These are phyloP conservation scores for Coptotermes formosanus DNA, from an alignment of 1,140 invertebrate species.

Conservation along the genomic window DNA sequence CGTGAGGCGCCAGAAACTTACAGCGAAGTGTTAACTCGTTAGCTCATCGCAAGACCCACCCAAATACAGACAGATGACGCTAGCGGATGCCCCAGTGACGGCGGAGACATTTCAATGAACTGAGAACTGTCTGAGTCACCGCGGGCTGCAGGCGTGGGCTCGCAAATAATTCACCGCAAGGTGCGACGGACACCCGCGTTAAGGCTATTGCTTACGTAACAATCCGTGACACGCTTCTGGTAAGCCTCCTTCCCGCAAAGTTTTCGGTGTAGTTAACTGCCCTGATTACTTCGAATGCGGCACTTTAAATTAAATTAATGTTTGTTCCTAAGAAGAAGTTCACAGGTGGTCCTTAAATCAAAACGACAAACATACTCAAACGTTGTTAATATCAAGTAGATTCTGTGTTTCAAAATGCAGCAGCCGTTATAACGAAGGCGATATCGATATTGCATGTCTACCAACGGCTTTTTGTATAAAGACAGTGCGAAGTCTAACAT, in stretches of 20 bases:
- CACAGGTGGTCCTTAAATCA: no score
- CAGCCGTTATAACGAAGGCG: neutral
- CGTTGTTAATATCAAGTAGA: no score
- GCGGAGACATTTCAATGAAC: neutral
- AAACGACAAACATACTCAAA: no score
- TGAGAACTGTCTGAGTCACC: neutral
- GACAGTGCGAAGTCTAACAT: no score
- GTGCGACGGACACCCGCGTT: neutral
- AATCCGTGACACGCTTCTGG: neutral
- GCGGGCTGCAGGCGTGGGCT: neutral
- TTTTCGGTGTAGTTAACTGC: neutral
- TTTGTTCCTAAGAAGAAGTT: neutral
- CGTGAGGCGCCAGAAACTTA: neutral
- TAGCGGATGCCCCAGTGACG: neutral
- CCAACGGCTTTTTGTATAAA: no score
- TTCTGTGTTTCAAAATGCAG: no score
- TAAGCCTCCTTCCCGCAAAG: neutral
- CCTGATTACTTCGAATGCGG: neutral
- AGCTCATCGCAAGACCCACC: neutral
- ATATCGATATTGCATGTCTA: neutral
- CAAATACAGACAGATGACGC: no score
- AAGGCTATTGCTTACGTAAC: neutral
- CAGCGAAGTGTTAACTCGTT: neutral
- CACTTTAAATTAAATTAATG: neutral
- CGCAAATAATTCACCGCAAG: neutral